Evolutionary conservation across 2,797 vertebrate genomes (phyloP), one percentile per base, ranked within the genome.

Genomic region (Mareca strepera): DNA sequence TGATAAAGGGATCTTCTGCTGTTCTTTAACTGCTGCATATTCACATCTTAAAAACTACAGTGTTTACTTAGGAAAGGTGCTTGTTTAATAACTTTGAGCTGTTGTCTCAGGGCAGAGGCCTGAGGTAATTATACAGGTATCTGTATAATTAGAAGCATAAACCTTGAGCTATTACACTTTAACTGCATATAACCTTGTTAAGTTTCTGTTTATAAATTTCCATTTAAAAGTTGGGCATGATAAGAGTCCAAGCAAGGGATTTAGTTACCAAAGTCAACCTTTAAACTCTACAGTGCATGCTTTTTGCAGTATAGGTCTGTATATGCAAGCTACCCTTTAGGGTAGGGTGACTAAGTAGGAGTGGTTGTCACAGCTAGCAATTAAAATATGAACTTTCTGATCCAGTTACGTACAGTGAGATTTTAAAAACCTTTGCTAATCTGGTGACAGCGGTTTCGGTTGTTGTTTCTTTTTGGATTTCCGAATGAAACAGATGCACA

Each of bases 401-500:
- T 46, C 16, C 9, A 28, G 41, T 23, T 43, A 15, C 3, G 4
- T 29, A 17, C 1, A 41, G 29, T 0, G 1, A 69, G 26, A 13
- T n/a, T 63, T 84, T 50, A 15, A 72, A 92, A 82, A 62, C 20
- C 29, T 79, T 46, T 66, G 70, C 70, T 77, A 0, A 1, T 37
- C 11, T 0, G 20, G 18, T 28, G n/a, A 25, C 25, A 44, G 43
- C 43, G 17, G 43, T 44, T 44, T 44, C 20, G 43, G 43, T 44
- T 18, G 17, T 43, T 58, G 9, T 17, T 46, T 69, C 37, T 62
- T 28, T 21, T 4, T 60, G 39, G 35, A 21, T 56, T 67, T 90
- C n/a, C 37, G 17, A 28, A 22, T 53, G 80, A 62, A 69, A 21
- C 1, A 1, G 41, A 41, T 50, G 50, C 7, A 17, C 58, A 76